These are phyloP conservation scores for Cryptophagus acutangulus DNA, from an alignment of 2,888 invertebrate genomes.

Conservation along the genomic window DNA sequence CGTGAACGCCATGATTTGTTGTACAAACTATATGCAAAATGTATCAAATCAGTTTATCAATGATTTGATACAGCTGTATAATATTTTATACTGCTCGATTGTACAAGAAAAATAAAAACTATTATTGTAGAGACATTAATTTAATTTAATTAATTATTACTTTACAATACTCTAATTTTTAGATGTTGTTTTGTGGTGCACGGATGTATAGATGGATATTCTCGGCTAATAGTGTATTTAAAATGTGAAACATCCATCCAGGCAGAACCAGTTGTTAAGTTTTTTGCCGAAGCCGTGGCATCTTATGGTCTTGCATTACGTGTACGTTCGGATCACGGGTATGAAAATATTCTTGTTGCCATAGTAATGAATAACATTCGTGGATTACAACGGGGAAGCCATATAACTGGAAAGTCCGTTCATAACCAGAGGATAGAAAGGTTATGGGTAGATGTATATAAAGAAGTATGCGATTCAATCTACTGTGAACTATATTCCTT, in stretches of 20 bases:
- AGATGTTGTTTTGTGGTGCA: constrained; percentile 4
- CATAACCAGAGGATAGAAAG: neutral
- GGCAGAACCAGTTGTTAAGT: neutral
- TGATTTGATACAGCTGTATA: too few species aligned
- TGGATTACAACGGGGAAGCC: neutral
- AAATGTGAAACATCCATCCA: neutral
- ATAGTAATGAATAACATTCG: neutral
- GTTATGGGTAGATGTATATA: neutral
- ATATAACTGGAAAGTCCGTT: constrained; percentile 2
- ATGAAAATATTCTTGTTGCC: constrained; percentile 4
- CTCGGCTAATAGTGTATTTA: neutral
- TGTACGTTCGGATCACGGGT: constrained; percentile 4
- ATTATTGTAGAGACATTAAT: too few species aligned
- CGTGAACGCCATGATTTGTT: too few species aligned
- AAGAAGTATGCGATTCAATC: neutral
- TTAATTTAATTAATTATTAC: too few species aligned
- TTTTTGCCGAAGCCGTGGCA: neutral
- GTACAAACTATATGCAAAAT: too few species aligned
- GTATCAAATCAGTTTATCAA: too few species aligned
- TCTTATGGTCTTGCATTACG: neutral
- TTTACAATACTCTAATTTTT: too few species aligned
- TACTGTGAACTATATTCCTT: neutral
- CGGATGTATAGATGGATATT: constrained; percentile 5
- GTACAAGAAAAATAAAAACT: too few species aligned
- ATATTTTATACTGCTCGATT: too few species aligned